A percentile compares a stretch with the other conserved stretches of the same genome.
Evolutionary conservation across 2,888 invertebrate genomes (phyloP).

Genomic region (Dicranocentrus wangi): DNA sequence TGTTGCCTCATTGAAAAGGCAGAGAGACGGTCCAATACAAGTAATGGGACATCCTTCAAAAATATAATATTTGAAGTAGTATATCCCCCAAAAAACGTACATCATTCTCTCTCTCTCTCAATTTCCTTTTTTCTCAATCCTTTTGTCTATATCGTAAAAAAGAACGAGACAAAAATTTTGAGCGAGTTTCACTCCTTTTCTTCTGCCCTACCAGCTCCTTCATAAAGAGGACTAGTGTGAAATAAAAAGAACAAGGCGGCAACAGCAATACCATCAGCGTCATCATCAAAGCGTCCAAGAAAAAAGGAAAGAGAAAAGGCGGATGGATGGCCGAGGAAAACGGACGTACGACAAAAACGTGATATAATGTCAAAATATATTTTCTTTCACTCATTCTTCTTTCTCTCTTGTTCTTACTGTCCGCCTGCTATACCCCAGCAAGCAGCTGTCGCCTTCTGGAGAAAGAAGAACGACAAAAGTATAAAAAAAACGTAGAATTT

Average conservation of each 20-base stretch:
- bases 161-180: not conserved
- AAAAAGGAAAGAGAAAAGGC: slow-evolving; percentile 4
- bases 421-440: not conserved
- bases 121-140: not conserved
- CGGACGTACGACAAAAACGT: slow-evolving; percentile 60
- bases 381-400: slow-evolving; percentile 12
- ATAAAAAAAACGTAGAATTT: slow-evolving; percentile 19
- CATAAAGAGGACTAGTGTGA: not conserved
- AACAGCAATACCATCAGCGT: slow-evolving; percentile 26
- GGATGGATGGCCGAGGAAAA: slow-evolving; percentile 28
- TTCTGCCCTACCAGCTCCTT: no score
- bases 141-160: not conserved
- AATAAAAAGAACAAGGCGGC: slow-evolving; percentile 7
- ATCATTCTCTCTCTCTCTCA: not conserved
- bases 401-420: not conserved
- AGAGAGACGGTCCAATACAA: slow-evolving; percentile 1
- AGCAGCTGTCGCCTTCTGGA: slow-evolving; percentile 40
- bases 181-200: not conserved
- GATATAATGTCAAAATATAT: slow-evolving; percentile 62
- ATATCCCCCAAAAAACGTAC: no score
- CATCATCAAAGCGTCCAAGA: slow-evolving; percentile 22
- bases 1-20: not conserved
- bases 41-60: not conserved
- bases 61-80: not conserved
- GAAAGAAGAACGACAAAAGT: not conserved